Evolutionary conservation across 2,888 invertebrate genomes (phyloP).

Genomic region (Eupithecia insigniata): DNA sequence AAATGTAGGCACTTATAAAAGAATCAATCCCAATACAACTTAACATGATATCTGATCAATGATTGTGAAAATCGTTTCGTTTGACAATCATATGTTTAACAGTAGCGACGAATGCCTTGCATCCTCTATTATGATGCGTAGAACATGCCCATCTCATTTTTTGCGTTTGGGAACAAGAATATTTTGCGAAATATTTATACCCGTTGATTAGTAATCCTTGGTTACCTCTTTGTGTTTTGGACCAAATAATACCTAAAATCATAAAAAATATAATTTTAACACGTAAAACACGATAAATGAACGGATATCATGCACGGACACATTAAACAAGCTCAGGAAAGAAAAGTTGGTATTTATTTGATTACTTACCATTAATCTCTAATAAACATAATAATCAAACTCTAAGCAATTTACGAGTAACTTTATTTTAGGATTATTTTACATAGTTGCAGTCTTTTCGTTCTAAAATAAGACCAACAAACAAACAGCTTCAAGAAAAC

Average conservation of each 20-base stretch:
- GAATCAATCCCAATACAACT: background rate
- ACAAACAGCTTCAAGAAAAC: background rate
- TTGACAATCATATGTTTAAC: conserved; percentile 16
- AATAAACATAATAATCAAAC: background rate
- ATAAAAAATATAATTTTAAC: background rate
- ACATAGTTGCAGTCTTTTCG: background rate
- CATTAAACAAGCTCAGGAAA: background rate
- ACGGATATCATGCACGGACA: background rate
- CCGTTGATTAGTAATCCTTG: conserved; percentile 6
- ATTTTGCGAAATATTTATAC: conserved; percentile 23
- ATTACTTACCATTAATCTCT: background rate
- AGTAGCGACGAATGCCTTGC: conserved; percentile 52
- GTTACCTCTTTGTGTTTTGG: conserved; percentile 18
- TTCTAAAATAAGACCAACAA: background rate
- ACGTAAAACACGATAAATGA: background rate
- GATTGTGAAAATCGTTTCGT: conserved; percentile 15
- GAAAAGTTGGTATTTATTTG: background rate
- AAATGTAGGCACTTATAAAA: too few species aligned
- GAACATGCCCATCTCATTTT: conserved; percentile 54
- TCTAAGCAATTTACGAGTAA: background rate
- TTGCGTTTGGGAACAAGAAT: background rate
- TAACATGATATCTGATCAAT: background rate
- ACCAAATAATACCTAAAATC: conserved; percentile 10
- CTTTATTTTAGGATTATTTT: background rate
- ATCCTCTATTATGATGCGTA: conserved; percentile 50